Conservation (phyloP, 2,113 vertebrate genomes). For the Leptobrachium ailaonicum region DNA sequence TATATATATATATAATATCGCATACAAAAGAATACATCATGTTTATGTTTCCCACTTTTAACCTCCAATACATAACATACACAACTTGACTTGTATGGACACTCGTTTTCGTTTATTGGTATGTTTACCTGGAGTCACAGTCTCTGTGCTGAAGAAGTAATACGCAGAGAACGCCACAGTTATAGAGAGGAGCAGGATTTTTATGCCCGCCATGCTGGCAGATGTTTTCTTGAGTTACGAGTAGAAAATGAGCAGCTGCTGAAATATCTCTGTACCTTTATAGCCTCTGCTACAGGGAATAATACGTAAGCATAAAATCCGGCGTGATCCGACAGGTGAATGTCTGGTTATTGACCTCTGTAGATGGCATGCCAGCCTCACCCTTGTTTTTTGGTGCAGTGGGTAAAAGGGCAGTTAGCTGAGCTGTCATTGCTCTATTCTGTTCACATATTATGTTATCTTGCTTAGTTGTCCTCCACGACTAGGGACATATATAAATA, state of each 20-base stretch:
- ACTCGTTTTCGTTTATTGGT: too few species aligned
- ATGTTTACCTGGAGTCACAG: slow-evolving; percentile 42
- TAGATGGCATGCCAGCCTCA: background rate
- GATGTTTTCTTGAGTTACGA: background rate
- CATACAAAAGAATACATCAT: too few species aligned
- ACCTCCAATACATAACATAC: too few species aligned
- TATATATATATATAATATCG: too few species aligned
- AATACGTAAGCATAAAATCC: too few species aligned
- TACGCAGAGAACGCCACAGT: slow-evolving; percentile 8
- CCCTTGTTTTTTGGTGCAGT: background rate
- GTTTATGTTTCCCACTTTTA: too few species aligned
- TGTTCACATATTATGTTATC: too few species aligned
- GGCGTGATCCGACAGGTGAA: background rate
- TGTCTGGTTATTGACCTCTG: slow-evolving; percentile 4
- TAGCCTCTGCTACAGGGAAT: background rate
- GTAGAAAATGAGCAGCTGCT: background rate
- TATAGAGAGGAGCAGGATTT: background rate
- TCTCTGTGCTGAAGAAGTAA: slow-evolving; percentile 28
- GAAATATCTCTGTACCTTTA: background rate
- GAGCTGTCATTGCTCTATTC: too few species aligned
- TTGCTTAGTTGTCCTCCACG: too few species aligned
- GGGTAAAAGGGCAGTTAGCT: too few species aligned
- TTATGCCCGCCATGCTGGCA: slow-evolving; percentile 2
- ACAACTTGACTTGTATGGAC: too few species aligned
- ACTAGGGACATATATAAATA: too few species aligned